Base-by-base conservation (phyloP, 2,797 vertebrate genomes). In the Nyctibius grandis region DNA sequence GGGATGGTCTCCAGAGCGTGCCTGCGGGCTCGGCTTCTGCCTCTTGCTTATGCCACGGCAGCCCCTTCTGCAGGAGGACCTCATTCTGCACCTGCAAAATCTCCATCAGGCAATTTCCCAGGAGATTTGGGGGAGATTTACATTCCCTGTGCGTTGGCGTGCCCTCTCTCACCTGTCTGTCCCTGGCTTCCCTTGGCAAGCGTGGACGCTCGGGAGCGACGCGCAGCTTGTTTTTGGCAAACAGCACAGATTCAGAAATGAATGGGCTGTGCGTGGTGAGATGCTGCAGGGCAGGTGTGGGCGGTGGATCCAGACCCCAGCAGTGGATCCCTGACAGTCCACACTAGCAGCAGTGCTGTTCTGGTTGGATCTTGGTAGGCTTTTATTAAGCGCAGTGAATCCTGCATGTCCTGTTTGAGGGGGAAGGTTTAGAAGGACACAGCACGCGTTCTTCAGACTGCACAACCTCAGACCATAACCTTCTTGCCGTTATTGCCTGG, bases 171-270 rank as follows among this genome's bases (percentile, higher is more conserved):
- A 0, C 31, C 75, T 2, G 0, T 21, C 48, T 33, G 23, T 47
- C 15, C 1, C 44, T 11, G 34, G 51, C 33, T 86, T 65, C 1
- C 1, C 42, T 63, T 19, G 48, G 64, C 2, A 1, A 26, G 54
- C 1, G 12, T 25, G 60, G 45, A 4, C 3, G 13, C 38, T 47
- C 22, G 2, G 57, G 72, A 50, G 78, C 53, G 45, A 17, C 2
- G 26, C 22, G 8, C 57, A n/a, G 44, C 65, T 59, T 54, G 45
- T 36, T 28, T 57, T 74, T 34, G 22, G 40, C 50, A 6, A 21
- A 10, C 0, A 5, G 15, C 6, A 4, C 21, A 3, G 12, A 11
- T 13, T 10, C 17, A 13, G 61, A 15, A 7, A 4, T 3, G 8
- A 63, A 25, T 0, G 6, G 20, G 22, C n/a, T n/a, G 16, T 76